phyloP scores from a whole-genome alignment of 1,140 invertebrate genomes.

The Drosophila bocqueti region DNA sequence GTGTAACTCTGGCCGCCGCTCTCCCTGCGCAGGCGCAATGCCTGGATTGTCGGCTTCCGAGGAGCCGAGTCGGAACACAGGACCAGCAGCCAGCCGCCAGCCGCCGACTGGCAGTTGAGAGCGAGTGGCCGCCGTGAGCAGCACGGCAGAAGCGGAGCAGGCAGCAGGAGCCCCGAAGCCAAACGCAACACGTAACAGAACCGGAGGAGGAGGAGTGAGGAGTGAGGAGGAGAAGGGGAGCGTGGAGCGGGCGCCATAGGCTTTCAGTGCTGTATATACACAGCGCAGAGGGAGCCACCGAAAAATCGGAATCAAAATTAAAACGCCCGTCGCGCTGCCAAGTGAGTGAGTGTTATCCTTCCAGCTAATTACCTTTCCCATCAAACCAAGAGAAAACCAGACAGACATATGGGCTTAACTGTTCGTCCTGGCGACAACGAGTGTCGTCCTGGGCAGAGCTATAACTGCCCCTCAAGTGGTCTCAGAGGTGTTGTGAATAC shows the following conservation, averaged over 20 bases:
- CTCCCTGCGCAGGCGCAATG: slow-evolving; percentile 53
- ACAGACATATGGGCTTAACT: slow-evolving; percentile 20
- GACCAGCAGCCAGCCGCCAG: slow-evolving; percentile 10
- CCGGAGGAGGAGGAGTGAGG: slow-evolving; percentile 21
- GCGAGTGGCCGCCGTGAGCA: slow-evolving; percentile 65
- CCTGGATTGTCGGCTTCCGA: slow-evolving; percentile 35
- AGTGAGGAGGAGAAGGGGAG: slow-evolving; percentile 13
- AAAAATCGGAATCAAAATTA: slow-evolving; percentile 11
- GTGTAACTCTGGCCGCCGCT: slow-evolving; percentile 1
- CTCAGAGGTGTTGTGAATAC: slow-evolving; percentile 41
- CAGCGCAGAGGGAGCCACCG: slow-evolving; percentile 43
- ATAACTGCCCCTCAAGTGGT: slow-evolving; percentile 48
- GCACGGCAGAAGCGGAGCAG: slow-evolving; percentile 56
- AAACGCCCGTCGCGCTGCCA: slow-evolving; percentile 29
- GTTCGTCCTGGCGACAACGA: background rate
- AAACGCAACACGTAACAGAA: slow-evolving; percentile 58
- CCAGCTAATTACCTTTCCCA: background rate
- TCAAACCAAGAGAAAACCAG: background rate
- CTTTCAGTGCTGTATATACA: slow-evolving; percentile 57
- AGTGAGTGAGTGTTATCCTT: slow-evolving; percentile 28
- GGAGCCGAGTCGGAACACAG: slow-evolving; percentile 10
- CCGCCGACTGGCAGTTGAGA: slow-evolving; percentile 61
- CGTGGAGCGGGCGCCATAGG: slow-evolving; percentile 34
- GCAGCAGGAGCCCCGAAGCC: slow-evolving; percentile 26
- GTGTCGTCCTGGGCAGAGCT: slow-evolving; percentile 9